phyloP scores from a whole-genome alignment of 1,140 invertebrate genomes.

The Manduca sexta region DNA sequence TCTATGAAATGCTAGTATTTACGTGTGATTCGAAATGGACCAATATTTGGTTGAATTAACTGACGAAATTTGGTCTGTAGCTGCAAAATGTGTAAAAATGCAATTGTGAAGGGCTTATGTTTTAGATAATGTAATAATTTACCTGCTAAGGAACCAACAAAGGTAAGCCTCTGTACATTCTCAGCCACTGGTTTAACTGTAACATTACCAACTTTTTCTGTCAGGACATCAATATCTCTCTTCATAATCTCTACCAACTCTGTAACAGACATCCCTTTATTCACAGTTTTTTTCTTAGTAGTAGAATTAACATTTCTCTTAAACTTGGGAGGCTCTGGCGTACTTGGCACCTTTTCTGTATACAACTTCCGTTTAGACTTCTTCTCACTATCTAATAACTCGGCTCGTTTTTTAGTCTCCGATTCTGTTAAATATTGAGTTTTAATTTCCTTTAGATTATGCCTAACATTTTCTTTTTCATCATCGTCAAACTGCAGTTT shows the following conservation, averaged over 20 bases:
- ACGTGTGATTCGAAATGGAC: too few relatives aligned
- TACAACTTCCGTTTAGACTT: constrained; percentile 58
- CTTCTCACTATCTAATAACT: constrained; percentile 31
- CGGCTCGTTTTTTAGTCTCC: constrained; percentile 37
- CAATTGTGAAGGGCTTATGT: too few relatives aligned
- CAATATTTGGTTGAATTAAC: too few relatives aligned
- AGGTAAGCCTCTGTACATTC: constrained; percentile 41
- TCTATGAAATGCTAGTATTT: too few relatives aligned
- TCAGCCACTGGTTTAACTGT: constrained; percentile 22
- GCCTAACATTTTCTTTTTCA: constrained; percentile 47
- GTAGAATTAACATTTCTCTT: constrained; percentile 35
- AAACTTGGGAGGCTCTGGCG: constrained; percentile 41
- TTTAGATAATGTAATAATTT: constrained; percentile 10
- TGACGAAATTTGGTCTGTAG: too few relatives aligned
- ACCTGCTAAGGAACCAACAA: constrained; percentile 60
- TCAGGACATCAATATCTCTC: constrained; percentile 33
- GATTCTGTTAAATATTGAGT: constrained; percentile 45
- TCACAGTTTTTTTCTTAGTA: constrained; percentile 38
- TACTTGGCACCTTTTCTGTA: constrained; percentile 48
- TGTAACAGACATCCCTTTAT: constrained; percentile 46
- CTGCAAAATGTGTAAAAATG: too few relatives aligned
- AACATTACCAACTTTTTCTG: constrained; percentile 34
- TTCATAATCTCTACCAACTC: constrained; percentile 43
- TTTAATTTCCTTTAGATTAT: constrained; percentile 33
- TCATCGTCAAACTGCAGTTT: constrained; percentile 56